These are phyloP conservation scores for human (Homo sapiens) DNA, from an alignment of 2,113 vertebrate species.

Conservation along the genomic window DNA sequence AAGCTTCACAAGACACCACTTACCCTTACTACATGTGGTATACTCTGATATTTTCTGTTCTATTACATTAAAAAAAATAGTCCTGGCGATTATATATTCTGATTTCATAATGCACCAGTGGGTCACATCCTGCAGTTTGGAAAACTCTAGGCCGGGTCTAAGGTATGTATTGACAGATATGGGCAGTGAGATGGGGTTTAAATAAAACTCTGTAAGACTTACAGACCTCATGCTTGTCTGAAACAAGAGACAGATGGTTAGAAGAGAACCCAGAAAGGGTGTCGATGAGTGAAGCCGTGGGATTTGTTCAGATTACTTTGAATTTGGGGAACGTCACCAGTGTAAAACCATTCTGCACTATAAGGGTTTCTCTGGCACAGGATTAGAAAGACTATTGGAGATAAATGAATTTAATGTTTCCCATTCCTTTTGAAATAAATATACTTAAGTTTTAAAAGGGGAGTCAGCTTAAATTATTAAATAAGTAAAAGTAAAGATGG, in stretches of 20 bases:
- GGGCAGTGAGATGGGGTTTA: background rate
- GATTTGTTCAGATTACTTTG: rapidly evolving
- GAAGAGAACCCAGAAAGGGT: background rate
- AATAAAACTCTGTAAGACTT: background rate
- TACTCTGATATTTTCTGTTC: background rate
- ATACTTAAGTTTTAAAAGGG: background rate
- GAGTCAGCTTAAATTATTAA: background rate
- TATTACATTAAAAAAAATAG: background rate
- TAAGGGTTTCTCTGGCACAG: background rate
- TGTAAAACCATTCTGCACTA: rapidly evolving
- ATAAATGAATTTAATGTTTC: background rate
- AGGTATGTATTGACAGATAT: background rate
- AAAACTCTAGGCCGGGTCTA: background rate
- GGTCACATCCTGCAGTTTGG: background rate
- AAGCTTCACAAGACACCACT: background rate
- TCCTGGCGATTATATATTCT: background rate
- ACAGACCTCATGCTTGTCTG: background rate
- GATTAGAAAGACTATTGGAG: background rate
- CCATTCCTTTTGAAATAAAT: background rate
- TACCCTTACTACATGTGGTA: background rate
- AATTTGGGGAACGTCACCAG: background rate
- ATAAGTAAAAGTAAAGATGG: rapidly evolving
- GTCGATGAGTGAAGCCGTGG: rapidly evolving
- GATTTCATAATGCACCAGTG: background rate
- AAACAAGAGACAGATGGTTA: background rate